A percentile compares a stretch with the other conserved stretches of the same genome.
Evolutionary conservation across 2,113 vertebrate species (phyloP).

Genomic region (Clarias macrocephalus): DNA sequence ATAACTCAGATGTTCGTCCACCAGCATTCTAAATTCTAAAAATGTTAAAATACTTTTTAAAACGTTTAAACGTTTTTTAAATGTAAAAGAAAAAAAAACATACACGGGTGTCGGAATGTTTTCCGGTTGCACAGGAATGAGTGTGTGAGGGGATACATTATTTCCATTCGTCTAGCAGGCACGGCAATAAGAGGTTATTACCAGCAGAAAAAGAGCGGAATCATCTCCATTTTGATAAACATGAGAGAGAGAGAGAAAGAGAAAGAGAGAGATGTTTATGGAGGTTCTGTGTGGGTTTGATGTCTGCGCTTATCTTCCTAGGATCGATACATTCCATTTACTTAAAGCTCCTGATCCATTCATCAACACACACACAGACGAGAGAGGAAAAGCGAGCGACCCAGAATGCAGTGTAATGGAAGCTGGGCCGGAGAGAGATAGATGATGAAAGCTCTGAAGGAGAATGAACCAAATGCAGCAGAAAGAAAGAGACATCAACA

Average conservation of each 20-base stretch:
- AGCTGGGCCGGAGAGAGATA: not conserved
- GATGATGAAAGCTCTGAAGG: not conserved
- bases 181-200: constrained; percentile 37
- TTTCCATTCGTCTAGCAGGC: constrained; percentile 24
- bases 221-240: constrained; percentile 22
- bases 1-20: not conserved
- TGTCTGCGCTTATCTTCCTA: not conserved
- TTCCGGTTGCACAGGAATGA: not conserved
- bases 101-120: not conserved
- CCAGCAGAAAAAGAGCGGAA: constrained; percentile 31
- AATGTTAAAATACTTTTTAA: not conserved
- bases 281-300: not conserved
- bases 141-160: not conserved
- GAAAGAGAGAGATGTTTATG: constrained; percentile 1
- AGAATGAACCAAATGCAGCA: not conserved
- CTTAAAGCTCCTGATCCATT: not conserved
- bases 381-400: not conserved
- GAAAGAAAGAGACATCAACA: not conserved
- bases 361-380: not conserved
- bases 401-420: not conserved
- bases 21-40: not conserved
- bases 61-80: no score
- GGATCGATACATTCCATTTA: not conserved
- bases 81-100: no score
- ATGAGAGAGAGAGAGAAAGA: constrained; percentile 13